phyloP scores from a whole-genome alignment of 1,140 invertebrate species.

The Drosophila nigromelanica region DNA sequence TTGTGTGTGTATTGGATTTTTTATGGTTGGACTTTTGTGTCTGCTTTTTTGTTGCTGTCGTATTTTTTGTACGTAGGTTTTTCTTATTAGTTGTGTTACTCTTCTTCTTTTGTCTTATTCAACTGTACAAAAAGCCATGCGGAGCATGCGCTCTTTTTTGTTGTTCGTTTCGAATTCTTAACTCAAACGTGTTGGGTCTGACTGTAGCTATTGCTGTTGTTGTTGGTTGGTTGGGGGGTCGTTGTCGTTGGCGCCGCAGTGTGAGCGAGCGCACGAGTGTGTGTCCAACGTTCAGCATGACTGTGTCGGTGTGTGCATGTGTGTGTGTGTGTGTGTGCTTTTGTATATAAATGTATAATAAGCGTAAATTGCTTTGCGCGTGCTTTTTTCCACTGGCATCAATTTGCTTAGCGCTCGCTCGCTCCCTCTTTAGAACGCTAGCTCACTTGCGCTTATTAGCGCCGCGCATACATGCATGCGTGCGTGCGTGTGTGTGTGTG shows the following conservation, averaged over 20 bases:
- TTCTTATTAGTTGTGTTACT: conserved; percentile 59
- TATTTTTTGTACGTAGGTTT: conserved; percentile 52
- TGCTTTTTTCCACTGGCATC: conserved; percentile 57
- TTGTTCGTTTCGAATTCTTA: conserved; percentile 56
- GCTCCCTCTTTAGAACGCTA: conserved; percentile 22
- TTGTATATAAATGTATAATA: conserved; percentile 73
- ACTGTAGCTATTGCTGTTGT: conserved; percentile 10
- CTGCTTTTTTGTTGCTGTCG: conserved; percentile 21
- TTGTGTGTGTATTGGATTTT: conserved; percentile 33
- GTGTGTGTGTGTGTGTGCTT: conserved; percentile 19
- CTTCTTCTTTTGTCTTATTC: conserved; percentile 44
- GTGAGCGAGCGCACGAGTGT: conserved; percentile 62
- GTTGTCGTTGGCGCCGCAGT: conserved; percentile 46
- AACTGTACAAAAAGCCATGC: conserved; percentile 66
- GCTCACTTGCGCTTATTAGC: conserved; percentile 42
- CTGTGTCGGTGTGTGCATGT: conserved; percentile 20
- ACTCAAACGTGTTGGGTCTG: conserved; percentile 43
- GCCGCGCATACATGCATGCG: not conserved
- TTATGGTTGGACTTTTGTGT: conserved; percentile 30
- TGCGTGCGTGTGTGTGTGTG: too few relatives aligned
- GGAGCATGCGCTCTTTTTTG: conserved; percentile 71
- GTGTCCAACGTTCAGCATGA: conserved; percentile 25
- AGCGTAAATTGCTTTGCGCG: conserved; percentile 77
- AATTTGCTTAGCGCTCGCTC: conserved; percentile 34
- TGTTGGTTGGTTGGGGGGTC: conserved; percentile 29